phyloP scores from a whole-genome alignment of 2,888 invertebrate species.

The Scaptomyza flava region DNA sequence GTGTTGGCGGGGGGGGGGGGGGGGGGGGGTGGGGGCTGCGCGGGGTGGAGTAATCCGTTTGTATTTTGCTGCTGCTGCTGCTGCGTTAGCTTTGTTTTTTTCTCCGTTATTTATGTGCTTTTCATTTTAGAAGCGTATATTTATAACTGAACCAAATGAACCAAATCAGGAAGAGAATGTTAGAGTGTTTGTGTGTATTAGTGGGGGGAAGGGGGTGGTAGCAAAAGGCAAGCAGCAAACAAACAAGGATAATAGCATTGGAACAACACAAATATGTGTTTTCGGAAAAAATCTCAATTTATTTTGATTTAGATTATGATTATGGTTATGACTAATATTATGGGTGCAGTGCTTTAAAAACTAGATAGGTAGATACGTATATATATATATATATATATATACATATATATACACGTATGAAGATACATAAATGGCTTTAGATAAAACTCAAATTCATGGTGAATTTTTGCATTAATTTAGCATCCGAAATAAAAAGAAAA shows the following conservation, averaged over 20 bases:
- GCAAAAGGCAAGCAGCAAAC: neutral
- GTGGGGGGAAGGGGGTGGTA: neutral
- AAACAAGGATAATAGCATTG: neutral
- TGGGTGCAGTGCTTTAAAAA: too few relatives aligned
- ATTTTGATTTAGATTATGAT: neutral
- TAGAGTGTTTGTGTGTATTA: neutral
- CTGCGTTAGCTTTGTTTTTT: constrained; percentile 25
- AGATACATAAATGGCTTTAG: too few relatives aligned
- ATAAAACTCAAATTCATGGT: too few relatives aligned
- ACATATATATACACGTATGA: too few relatives aligned
- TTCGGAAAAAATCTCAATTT: neutral
- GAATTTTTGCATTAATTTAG: too few relatives aligned
- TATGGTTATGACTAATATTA: neutral
- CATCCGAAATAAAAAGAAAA: too few relatives aligned
- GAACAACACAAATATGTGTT: neutral
- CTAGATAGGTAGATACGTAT: too few relatives aligned
- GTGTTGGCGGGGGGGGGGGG: constrained; percentile 18
- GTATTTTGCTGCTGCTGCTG: neutral
- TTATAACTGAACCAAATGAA: constrained; percentile 35
- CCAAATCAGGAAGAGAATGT: neutral
- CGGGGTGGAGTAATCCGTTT: constrained; percentile 10
- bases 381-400: too few relatives aligned
- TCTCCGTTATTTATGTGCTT: constrained; percentile 55
- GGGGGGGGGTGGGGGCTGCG: too few relatives aligned
- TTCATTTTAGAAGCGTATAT: constrained; percentile 45